phyloP scores from a whole-genome alignment of 2,797 vertebrate species.

The Mionectes olivaceus region DNA sequence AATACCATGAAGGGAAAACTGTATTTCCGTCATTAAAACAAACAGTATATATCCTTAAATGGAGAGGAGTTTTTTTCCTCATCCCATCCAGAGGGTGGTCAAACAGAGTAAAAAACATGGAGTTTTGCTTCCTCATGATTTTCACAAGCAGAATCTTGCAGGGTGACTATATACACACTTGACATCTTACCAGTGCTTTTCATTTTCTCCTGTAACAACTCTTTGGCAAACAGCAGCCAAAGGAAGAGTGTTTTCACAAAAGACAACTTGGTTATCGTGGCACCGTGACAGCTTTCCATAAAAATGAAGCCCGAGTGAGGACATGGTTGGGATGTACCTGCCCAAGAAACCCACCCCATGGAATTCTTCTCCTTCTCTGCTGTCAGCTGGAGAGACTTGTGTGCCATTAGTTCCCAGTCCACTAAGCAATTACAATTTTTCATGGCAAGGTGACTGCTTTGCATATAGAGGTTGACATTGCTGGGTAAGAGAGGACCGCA shows the following conservation, averaged over 20 bases:
- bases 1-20: not conserved
- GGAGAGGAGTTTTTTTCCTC: not conserved
- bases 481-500: not conserved
- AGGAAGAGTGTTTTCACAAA: constrained; percentile 1
- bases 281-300: not conserved
- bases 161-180: not conserved
- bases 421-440: not conserved
- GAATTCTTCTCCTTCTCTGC: not conserved
- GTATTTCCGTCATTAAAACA: not conserved
- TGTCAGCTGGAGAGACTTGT: not conserved
- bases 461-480: not conserved
- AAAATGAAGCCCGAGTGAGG: not conserved
- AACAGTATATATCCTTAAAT: not conserved
- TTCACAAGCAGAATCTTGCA: not conserved
- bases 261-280: not conserved
- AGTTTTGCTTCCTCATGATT: not conserved
- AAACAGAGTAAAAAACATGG: not conserved
- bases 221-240: not conserved
- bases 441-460: not conserved
- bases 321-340: not conserved
- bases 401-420: not conserved
- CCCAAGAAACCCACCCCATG: not conserved
- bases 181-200: constrained; percentile 15
- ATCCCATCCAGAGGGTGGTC: not conserved
- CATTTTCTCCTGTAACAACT: constrained; percentile 19